phyloP scores from a whole-genome alignment of 1,140 invertebrate species.

The Diplogasteroides magnus region DNA sequence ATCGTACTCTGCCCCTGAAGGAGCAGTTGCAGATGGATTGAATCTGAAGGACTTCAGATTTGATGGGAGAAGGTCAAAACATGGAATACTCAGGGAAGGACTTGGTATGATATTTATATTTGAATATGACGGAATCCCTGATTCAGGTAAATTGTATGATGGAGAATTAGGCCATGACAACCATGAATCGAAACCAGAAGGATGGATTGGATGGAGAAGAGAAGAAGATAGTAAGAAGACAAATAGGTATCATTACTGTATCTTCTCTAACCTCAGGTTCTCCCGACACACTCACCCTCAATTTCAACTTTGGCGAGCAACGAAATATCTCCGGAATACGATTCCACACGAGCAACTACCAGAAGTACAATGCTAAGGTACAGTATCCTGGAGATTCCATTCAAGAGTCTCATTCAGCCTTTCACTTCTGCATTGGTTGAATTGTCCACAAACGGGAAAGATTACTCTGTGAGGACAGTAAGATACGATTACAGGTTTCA shows the following conservation, averaged over 20 bases:
- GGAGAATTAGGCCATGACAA: neutral
- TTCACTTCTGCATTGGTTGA: neutral
- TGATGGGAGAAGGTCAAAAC: neutral
- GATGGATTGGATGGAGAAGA: neutral
- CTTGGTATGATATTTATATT: neutral
- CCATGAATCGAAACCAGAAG: neutral
- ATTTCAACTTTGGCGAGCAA: neutral
- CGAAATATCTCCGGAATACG: neutral
- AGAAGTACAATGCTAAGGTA: neutral
- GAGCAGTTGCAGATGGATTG: neutral
- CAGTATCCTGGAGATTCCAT: neutral
- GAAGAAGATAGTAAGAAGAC: neutral
- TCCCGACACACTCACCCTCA: neutral
- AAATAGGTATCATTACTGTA: neutral
- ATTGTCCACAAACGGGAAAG: neutral
- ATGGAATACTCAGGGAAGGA: neutral
- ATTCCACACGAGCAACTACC: neutral
- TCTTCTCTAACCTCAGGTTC: neutral
- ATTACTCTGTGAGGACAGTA: neutral
- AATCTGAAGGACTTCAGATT: neutral
- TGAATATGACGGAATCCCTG: neutral
- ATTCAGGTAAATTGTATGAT: neutral
- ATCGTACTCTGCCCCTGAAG: neutral
- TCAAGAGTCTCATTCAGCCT: neutral
- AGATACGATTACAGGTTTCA: neutral